These are phyloP conservation scores for Helicolenus hilgendorfi DNA, from an alignment of 2,797 vertebrate genomes.

Conservation along the genomic window DNA sequence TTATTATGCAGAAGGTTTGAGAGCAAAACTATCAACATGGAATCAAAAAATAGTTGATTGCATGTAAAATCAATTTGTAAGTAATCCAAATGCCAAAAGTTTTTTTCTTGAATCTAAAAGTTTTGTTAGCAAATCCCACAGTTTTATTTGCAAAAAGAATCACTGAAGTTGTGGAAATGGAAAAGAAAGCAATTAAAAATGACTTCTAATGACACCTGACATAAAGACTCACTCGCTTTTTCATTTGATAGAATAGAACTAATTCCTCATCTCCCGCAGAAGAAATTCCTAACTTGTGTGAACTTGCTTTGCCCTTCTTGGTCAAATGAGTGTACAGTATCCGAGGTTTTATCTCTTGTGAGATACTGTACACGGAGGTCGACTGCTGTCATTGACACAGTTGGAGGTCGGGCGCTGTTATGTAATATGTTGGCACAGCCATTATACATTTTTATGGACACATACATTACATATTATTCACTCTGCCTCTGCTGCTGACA, in stretches of 20 bases:
- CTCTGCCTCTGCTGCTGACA: not conserved
- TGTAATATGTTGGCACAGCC: constrained; percentile 7
- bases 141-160: not conserved
- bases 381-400: constrained; percentile 32
- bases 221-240: not conserved
- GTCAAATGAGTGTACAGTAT: not conserved
- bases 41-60: no score
- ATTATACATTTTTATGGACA: not conserved
- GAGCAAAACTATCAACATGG: not conserved
- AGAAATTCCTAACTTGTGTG: not conserved
- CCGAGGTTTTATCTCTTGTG: not conserved
- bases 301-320: not conserved
- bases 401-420: constrained; percentile 15
- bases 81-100: no score
- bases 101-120: no score
- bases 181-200: not conserved
- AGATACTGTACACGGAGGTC: not conserved
- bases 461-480: not conserved
- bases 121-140: no score
- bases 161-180: not conserved
- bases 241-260: not conserved
- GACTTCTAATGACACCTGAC: not conserved
- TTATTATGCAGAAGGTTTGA: not conserved
- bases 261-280: not conserved
- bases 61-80: no score